These are phyloP conservation scores for Silurus asotus DNA, from an alignment of 2,113 vertebrate species.

Conservation along the genomic window DNA sequence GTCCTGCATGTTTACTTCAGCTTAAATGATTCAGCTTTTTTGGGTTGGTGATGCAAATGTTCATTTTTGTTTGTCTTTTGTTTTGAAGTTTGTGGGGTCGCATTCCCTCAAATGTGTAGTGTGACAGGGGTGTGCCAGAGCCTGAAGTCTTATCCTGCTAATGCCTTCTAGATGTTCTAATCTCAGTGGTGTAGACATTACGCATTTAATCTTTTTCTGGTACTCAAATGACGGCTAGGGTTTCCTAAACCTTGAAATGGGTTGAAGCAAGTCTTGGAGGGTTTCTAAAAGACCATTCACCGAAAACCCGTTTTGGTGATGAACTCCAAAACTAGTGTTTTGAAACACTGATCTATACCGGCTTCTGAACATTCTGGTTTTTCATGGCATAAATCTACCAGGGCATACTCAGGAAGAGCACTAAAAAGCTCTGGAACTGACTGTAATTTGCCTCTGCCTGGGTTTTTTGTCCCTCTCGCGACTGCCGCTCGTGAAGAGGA, in stretches of 20 bases:
- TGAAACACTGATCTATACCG: not conserved
- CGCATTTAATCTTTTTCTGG: not conserved
- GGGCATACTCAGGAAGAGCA: constrained; percentile 41
- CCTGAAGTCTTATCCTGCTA: constrained; percentile 10
- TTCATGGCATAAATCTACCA: not conserved
- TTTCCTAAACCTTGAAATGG: constrained; percentile 1
- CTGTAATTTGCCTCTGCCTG: constrained; percentile 32
- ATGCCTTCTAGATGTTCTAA: not conserved
- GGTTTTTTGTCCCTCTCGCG: constrained; percentile 24
- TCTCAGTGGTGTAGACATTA: not conserved
- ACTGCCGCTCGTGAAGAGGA: constrained; percentile 24
- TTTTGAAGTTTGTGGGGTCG: not conserved
- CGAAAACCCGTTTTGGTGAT: not conserved
- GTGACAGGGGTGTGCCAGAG: not conserved
- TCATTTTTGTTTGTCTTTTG: not conserved
- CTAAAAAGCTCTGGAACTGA: constrained; percentile 20
- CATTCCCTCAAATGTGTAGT: not conserved
- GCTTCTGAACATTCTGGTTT: not conserved
- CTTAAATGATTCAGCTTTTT: not conserved
- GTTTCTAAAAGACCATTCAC: not conserved
- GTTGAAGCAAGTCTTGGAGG: not conserved
- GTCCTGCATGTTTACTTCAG: not conserved
- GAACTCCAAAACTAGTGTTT: not conserved
- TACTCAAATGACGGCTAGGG: not conserved
- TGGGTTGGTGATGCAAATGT: not conserved